Conservation (phyloP, 2,113 vertebrate genomes). For the Rhineura floridana region DNA sequence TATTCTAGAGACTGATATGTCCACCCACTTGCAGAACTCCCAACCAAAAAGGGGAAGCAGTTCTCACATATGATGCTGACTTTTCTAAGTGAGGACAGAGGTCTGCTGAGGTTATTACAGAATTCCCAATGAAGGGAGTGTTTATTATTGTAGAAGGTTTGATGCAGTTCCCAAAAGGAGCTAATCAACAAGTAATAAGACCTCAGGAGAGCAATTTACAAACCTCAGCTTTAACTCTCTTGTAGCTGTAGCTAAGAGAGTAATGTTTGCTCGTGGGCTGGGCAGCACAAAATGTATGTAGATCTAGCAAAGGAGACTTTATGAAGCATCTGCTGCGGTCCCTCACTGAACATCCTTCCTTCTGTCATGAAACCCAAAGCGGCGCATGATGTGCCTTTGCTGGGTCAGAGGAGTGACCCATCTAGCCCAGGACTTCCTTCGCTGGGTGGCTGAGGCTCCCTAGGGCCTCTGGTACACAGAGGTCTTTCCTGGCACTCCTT, state of each 20-base stretch:
- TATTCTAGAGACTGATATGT: not conserved
- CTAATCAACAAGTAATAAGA: constrained; percentile 93
- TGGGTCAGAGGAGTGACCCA: not conserved
- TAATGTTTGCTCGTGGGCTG: not conserved
- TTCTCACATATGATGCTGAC: not conserved
- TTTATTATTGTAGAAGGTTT: constrained; percentile 88
- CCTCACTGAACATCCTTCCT: not conserved
- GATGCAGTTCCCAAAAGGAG: constrained; percentile 88
- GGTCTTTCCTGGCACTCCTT: not conserved
- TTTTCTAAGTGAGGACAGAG: constrained; percentile 11
- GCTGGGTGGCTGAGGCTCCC: not conserved
- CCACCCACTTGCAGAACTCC: not conserved
- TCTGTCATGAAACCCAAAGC: too few species aligned
- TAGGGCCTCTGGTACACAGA: not conserved
- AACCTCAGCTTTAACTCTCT: constrained; percentile 84
- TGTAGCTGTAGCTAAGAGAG: constrained; percentile 72
- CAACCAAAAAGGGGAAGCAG: not conserved
- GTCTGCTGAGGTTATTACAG: constrained; percentile 56
- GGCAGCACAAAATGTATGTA: rapidly evolving
- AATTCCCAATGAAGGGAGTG: constrained; percentile 69
- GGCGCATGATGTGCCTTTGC: too few species aligned
- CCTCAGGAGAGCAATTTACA: constrained; percentile 91
- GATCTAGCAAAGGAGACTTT: not conserved
- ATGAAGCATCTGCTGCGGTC: not conserved
- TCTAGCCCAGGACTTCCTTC: not conserved